Evolutionary conservation across 2,113 vertebrate species (phyloP), one percentile per base, ranked within the genome.

Genomic region (Hucho hucho): DNA sequence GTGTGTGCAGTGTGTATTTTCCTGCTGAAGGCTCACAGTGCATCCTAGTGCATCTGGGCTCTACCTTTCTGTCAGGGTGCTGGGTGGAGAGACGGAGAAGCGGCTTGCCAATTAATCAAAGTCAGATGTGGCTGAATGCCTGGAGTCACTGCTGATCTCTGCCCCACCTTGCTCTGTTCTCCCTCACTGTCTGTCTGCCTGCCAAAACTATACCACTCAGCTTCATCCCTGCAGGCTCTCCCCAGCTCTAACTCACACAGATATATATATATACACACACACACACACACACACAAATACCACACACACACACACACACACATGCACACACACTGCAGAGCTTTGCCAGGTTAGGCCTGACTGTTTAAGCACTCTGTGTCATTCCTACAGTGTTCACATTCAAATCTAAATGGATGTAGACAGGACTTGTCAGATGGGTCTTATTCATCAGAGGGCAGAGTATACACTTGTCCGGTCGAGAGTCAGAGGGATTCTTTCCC

Each of bases 21-120:
- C 3, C 11, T 67, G 29, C 2, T 6, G 3, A 53, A 53, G 4
- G 13, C 4, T 13, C 16, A 0, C 37, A 16, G 26, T 37, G 18
- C 29, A 20, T 67, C 11, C 29, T 16, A 1, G 37, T 69, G 67
- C 37, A 20, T 69, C 65, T 69, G 91, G 91, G 29, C 66, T 43
- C 66, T 68, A 18, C 66, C 66, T 46, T 24, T n/a, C 25, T 64
- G n/a, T 89, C 89, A 90, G 92, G 92, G 58, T 61, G 58, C 2
- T n/a, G 18, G n/a, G 58, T 7, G n/a, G 6, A 61, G 16, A 61
- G 20, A 61, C n/a, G 9, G 20, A 61, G 92, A 89, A 92, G 91
- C 88, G 90, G 91, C 93, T 93, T 90, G 92, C 93, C 95, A 95
- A 96, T 96, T 95, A 95, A 96, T 96, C 95, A 96, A 95, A 95